Evolutionary conservation across 2,888 invertebrate species (phyloP).

Genomic region (Pheosia gnoma): DNA sequence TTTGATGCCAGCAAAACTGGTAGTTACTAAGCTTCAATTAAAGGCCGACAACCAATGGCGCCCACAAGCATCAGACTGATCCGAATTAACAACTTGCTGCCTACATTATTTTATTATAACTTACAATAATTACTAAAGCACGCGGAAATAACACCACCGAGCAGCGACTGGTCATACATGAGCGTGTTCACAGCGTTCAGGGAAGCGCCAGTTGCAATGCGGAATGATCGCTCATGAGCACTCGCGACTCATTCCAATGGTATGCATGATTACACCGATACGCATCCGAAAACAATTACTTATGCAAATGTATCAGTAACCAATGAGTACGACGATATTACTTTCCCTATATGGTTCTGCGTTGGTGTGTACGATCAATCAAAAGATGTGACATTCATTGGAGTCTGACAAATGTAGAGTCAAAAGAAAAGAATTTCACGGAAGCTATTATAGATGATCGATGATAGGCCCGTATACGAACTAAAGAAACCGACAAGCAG

Average conservation of each 20-base stretch:
- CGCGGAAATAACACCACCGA: conserved; percentile 40
- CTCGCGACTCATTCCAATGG: conserved; percentile 22
- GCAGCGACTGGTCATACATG: conserved; percentile 24
- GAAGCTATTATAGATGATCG: conserved; percentile 3
- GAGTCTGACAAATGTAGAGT: not conserved
- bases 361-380: not conserved
- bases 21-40: not conserved
- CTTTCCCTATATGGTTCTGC: not conserved
- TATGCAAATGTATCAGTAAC: conserved; percentile 2
- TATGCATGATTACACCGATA: conserved; percentile 18
- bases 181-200: conserved; percentile 16
- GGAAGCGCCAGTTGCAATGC: conserved; percentile 37
- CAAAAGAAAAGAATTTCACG: conserved; percentile 12
- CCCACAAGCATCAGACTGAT: not conserved
- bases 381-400: not conserved
- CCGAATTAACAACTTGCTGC: not conserved
- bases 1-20: too few relatives aligned
- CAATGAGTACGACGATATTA: not conserved
- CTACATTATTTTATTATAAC: conserved; percentile 16
- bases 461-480: not conserved
- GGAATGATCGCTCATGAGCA: conserved; percentile 32
- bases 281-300: conserved; percentile 6
- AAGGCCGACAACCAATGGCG: not conserved
- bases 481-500: not conserved
- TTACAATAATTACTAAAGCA: conserved; percentile 35